A percentile compares a stretch with the other conserved stretches of the same genome.
phyloP scores from a whole-genome alignment of 2,113 vertebrate species.

The Genyomyrus donnyi region DNA sequence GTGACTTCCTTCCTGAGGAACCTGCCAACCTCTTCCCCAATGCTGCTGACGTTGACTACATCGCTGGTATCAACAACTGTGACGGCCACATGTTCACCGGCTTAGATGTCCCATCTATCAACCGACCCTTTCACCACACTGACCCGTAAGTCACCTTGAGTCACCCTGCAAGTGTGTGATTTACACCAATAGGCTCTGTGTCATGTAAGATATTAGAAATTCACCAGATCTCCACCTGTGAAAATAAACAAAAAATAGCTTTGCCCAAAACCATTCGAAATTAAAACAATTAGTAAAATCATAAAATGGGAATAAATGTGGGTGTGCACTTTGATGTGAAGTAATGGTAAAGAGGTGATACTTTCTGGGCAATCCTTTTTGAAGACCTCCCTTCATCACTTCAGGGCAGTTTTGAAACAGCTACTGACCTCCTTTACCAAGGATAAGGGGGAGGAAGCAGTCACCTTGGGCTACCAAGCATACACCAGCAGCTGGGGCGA shows the following conservation, averaged over 20 bases:
- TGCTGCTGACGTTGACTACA: slow-evolving; percentile 71
- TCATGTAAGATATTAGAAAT: background rate
- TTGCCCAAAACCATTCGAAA: background rate
- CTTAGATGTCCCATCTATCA: slow-evolving; percentile 66
- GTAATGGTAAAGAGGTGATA: background rate
- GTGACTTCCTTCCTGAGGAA: slow-evolving; percentile 77
- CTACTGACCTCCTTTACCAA: slow-evolving; percentile 61
- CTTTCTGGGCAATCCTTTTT: background rate
- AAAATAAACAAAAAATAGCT: background rate
- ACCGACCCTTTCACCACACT: slow-evolving; percentile 50
- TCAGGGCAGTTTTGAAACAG: slow-evolving; percentile 59
- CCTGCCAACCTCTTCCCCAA: slow-evolving; percentile 73
- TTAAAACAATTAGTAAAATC: background rate
- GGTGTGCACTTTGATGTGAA: background rate
- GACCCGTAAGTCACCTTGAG: slow-evolving; percentile 52
- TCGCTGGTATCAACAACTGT: slow-evolving; percentile 80
- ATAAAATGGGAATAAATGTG: background rate
- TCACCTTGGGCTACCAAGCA: slow-evolving; percentile 42
- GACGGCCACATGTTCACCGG: slow-evolving; percentile 75
- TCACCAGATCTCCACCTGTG: background rate
- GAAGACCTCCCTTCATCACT: slow-evolving; percentile 1
- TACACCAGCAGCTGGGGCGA: slow-evolving; percentile 67
- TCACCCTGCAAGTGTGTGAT: background rate
- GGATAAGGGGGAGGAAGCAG: slow-evolving; percentile 53
- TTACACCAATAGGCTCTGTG: background rate